phyloP scores from a whole-genome alignment of 2,888 invertebrate genomes.

The Dynastes grantii region DNA sequence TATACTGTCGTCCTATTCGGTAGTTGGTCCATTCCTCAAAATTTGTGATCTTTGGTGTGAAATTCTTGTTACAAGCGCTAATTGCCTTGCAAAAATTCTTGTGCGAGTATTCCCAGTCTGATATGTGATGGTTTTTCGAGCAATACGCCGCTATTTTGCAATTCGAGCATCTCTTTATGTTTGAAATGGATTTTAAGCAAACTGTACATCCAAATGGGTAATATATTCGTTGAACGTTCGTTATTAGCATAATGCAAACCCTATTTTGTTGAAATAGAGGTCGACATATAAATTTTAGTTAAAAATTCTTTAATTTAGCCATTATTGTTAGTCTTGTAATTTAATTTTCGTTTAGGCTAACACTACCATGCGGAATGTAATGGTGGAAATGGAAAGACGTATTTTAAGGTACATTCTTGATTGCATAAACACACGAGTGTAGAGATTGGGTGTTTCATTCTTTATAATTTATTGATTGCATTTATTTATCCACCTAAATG shows the following conservation, averaged over 20 bases:
- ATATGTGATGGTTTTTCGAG: constrained; percentile 11
- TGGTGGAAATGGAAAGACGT: too few species aligned
- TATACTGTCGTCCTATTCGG: constrained; percentile 8
- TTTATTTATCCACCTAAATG: too few species aligned
- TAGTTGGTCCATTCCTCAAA: constrained; percentile 37
- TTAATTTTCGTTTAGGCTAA: too few species aligned
- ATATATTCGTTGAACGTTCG: constrained; percentile 1
- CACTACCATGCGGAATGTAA: too few species aligned
- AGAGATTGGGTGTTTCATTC: not conserved
- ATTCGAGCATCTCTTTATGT: constrained; percentile 28
- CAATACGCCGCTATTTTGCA: constrained; percentile 36
- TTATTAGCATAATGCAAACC: not conserved
- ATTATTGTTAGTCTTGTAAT: too few species aligned
- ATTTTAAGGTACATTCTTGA: not conserved
- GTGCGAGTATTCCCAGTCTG: constrained; percentile 25
- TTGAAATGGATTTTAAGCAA: constrained; percentile 15
- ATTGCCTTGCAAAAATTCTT: constrained; percentile 32
- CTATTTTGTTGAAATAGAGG: too few species aligned
- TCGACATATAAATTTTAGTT: too few species aligned
- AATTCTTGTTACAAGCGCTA: not conserved
- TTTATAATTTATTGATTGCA: too few species aligned
- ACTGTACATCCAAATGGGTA: constrained; percentile 28
- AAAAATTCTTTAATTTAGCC: too few species aligned
- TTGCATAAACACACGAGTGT: not conserved
- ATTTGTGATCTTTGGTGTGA: not conserved